These are phyloP conservation scores for Gymnopithys bicolor DNA, from an alignment of 2,797 vertebrate species.

Conservation along the genomic window DNA sequence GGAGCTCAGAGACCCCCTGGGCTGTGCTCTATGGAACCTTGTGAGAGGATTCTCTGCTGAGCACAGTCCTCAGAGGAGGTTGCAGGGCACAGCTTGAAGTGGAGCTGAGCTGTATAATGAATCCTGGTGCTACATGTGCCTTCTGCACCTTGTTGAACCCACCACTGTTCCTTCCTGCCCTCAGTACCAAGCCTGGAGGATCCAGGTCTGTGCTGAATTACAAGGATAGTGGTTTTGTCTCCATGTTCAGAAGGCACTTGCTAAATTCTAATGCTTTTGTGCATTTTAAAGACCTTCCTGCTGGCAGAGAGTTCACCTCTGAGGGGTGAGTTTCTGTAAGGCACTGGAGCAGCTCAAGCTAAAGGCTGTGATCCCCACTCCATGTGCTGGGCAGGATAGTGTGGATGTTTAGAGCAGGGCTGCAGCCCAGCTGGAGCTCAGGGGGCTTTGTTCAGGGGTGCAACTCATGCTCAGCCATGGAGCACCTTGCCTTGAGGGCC, in stretches of 20 bases:
- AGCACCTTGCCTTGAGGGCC: not conserved
- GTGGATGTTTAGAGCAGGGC: not conserved
- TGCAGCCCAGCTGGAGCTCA: not conserved
- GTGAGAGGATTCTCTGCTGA: not conserved
- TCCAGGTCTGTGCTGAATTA: not conserved
- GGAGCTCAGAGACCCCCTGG: fast-evolving
- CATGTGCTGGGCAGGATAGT: not conserved
- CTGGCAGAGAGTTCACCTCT: not conserved
- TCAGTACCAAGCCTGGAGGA: fast-evolving
- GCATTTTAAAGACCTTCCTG: not conserved
- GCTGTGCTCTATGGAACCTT: fast-evolving
- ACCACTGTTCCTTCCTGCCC: not conserved
- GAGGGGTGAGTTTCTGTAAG: not conserved
- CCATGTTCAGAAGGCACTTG: not conserved
- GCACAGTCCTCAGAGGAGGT: not conserved
- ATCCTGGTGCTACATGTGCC: not conserved
- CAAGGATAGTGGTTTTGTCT: not conserved
- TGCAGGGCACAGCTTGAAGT: fast-evolving
- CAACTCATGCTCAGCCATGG: fast-evolving
- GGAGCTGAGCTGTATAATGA: not conserved
- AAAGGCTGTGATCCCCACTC: not conserved
- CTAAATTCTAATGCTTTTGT: not conserved
- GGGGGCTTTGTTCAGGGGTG: fast-evolving
- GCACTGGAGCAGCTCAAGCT: not conserved
- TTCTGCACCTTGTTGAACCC: not conserved